Base-by-base conservation (phyloP, 2,888 invertebrate species). In the Hybos culiciformis region DNA sequence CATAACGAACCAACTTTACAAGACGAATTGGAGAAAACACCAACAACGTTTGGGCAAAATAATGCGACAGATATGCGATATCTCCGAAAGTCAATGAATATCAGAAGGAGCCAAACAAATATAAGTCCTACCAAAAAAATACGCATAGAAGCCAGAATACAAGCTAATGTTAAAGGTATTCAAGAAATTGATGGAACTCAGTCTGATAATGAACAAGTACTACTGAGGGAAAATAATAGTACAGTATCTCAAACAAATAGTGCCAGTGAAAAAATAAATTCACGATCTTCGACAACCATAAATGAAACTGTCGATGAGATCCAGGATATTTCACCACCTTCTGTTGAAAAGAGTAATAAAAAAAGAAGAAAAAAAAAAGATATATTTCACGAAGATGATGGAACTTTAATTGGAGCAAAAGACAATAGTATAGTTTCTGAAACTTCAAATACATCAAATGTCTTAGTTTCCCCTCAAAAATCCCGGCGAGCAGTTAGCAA, bases 21-120 rank as follows among this genome's bases (percentile, higher is more conserved):
- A 26, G 12, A 4, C 7, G 26, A 26, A 5, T 4, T 26, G 5
- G 12, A 9, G 12, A 29, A 26, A 37, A 53, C 50, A 20, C 56
- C 56, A n/a, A 59, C 58, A 20, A 58, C 56, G 5, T 57, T 51
- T 43, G 58, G 57, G 1, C 52, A 53, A 3, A 53, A 56, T 15
- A 59, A 58, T 45, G 49, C 49, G 23, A 52, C 54, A 6, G 52
- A 50, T 8, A 48, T 56, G 39, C 46, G 56, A 15, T 53, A 55
- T 45, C 39, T 58, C 26, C 52, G 58, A 3, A 56, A 55, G 46
- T 58, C 58, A 8, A 41, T 58, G 33, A 56, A 57, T 38, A 46
- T 50, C 3, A 45, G 51, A 7, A 51, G 52, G 18, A 49, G 44
- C 12, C 49, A 41, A 14, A 46, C 50, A 4, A 18, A 36, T 20